These are phyloP conservation scores for Salmo trutta DNA, from an alignment of 2,797 vertebrate genomes.

Conservation along the genomic window DNA sequence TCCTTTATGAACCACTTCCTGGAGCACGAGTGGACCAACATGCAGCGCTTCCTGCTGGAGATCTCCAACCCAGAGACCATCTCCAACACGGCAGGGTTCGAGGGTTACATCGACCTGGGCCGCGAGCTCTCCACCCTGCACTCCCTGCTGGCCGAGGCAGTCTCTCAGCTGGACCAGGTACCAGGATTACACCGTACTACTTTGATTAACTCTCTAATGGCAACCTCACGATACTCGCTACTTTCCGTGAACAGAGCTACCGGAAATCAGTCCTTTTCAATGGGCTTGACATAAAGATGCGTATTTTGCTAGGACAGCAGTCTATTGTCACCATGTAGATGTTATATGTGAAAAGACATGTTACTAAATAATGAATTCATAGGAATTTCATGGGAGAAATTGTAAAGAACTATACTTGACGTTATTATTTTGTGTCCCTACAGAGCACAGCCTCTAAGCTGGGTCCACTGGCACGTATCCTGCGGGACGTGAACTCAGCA, in stretches of 20 bases:
- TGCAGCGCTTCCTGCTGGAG: slow-evolving; percentile 94
- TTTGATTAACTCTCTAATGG: background rate
- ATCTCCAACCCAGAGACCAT: slow-evolving; percentile 93
- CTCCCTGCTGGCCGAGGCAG: slow-evolving; percentile 85
- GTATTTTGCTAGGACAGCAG: too few species aligned
- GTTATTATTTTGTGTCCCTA: background rate
- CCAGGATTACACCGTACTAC: background rate
- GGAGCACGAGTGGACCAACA: slow-evolving; percentile 94
- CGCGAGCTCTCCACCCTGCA: slow-evolving; percentile 92
- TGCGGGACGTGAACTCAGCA: slow-evolving; percentile 88
- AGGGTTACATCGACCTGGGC: slow-evolving; percentile 95
- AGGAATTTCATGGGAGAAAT: background rate
- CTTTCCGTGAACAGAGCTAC: background rate
- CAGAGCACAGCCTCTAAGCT: slow-evolving; percentile 89
- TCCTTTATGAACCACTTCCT: slow-evolving; percentile 97
- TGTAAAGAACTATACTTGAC: background rate
- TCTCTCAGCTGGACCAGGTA: slow-evolving; percentile 93
- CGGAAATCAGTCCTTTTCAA: too few species aligned
- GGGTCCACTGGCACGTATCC: slow-evolving; percentile 90
- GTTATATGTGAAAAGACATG: too few species aligned
- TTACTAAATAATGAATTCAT: background rate
- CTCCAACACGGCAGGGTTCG: slow-evolving; percentile 90
- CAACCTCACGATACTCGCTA: background rate
- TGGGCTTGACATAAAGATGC: too few species aligned
- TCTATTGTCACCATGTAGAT: too few species aligned